These are phyloP conservation scores for Trissolcus basalis DNA, from an alignment of 1,140 invertebrate genomes.

Conservation along the genomic window DNA sequence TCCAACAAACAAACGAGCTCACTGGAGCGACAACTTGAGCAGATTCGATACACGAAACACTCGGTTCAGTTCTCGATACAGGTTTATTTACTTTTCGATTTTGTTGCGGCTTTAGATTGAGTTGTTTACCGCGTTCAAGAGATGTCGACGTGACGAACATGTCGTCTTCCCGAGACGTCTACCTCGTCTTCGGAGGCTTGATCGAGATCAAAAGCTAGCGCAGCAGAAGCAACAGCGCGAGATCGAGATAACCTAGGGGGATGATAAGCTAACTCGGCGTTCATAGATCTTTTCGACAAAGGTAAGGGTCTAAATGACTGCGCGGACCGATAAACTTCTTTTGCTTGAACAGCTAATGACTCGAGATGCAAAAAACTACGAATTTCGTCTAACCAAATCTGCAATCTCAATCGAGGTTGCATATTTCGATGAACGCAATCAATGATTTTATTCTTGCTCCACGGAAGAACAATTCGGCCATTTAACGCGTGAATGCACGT, in stretches of 20 bases:
- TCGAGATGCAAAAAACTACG: not conserved
- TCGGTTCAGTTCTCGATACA: not conserved
- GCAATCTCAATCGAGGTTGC: not conserved
- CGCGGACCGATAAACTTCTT: not conserved
- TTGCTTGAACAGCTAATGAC: not conserved
- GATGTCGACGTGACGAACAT: not conserved
- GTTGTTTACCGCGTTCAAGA: too few species aligned
- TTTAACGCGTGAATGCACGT: not conserved
- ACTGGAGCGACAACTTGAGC: too few species aligned
- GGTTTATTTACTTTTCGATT: too few species aligned
- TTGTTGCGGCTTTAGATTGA: too few species aligned
- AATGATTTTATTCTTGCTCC: not conserved
- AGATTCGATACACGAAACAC: too few species aligned
- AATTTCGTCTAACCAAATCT: not conserved
- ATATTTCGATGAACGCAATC: not conserved
- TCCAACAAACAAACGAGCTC: not conserved
- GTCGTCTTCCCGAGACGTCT: too few species aligned
- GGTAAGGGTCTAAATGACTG: not conserved
- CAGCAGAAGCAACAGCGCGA: not conserved
- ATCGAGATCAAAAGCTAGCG: not conserved
- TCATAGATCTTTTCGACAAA: not conserved
- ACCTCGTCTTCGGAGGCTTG: too few species aligned
- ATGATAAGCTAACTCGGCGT: conserved; percentile 1
- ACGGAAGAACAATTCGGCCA: not conserved
- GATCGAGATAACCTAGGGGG: not conserved